Percentiles rank a stretch among this genome's conserved stretches.
Conservation (phyloP, 2,888 invertebrate species). For the Lasioglossum calceatum region DNA sequence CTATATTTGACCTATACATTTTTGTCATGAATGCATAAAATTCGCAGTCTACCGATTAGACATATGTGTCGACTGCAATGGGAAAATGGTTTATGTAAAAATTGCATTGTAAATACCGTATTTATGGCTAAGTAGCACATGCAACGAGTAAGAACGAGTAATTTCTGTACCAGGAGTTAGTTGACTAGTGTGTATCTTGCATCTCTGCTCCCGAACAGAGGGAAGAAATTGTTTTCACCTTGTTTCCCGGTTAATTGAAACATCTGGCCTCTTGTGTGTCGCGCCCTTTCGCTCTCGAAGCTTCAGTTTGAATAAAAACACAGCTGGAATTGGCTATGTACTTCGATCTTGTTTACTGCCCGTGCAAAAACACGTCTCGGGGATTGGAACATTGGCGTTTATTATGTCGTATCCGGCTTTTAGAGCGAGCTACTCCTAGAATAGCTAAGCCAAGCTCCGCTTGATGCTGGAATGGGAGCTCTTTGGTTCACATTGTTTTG, state of each 20-base stretch:
- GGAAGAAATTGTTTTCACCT: not conserved
- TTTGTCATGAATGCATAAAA: no score
- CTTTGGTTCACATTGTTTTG: not conserved
- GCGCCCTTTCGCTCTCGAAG: not conserved
- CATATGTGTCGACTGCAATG: no score
- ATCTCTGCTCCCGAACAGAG: not conserved
- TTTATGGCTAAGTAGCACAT: no score
- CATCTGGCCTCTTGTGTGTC: not conserved
- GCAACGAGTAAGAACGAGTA: not conserved
- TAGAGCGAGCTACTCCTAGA: not conserved
- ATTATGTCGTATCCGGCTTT: not conserved
- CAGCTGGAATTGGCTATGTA: not conserved
- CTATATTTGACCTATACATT: no score
- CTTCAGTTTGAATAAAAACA: not conserved
- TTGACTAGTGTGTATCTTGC: not conserved
- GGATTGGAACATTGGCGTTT: not conserved
- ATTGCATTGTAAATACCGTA: no score
- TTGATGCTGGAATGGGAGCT: not conserved
- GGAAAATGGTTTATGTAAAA: no score
- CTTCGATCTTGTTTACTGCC: not conserved
- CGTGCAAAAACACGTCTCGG: not conserved
- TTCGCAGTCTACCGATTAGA: no score
- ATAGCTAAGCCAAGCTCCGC: not conserved
- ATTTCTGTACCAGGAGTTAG: slow-evolving; percentile 3
- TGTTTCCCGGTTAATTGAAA: slow-evolving; percentile 31